Base-by-base conservation (phyloP, 2,113 vertebrate species). In the Strix uralensis region DNA sequence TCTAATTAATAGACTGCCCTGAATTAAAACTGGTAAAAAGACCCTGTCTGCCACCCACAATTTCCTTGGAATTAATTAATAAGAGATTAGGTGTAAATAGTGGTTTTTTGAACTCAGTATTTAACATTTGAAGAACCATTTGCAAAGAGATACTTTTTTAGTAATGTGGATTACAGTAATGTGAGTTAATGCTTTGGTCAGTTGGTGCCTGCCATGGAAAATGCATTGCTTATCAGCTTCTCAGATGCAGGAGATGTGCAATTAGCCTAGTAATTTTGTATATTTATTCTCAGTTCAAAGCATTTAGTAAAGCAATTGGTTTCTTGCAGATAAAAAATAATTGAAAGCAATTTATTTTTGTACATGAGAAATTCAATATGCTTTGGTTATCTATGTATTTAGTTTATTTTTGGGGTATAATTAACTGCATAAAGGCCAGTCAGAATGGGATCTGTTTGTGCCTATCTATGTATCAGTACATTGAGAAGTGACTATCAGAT, bases 281-380 rank as follows among this genome's bases (percentile, higher is more conserved):
- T 52, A 25, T 82, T 93, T 94, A 92, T 78, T 96, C 94, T 91
- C 71, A 15, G 11, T 72, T 88, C 52, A 59, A 91, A 85, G 15
- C 20, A 2, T 23, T 88, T 86, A 71, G 65, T 81, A 80, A 91
- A 86, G 69, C 52, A 92, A 55, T 82, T 38, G n/a, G 19, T 95
- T 90, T 75, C 49, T 78, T 96, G 16, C 47, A 87, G 21, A 83
- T 89, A 49, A 94, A 93, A 81, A 87, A 27, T 57, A 81, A 80
- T 15, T 88, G 14, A 89, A 95, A 90, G 10, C 34, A 77, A 74
- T 87, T 92, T 79, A 19, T 80, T 81, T 94, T 96, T 18, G 59
- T 72, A 75, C 34, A 71, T 85, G 42, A 62, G n/a, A 58, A 71
- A 81, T 90, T 46, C 40, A 85, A 32, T 78, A 46, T 36, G n/a